Conservation (phyloP, 2,113 vertebrate genomes). For the Myanophis thanlyinensis region DNA sequence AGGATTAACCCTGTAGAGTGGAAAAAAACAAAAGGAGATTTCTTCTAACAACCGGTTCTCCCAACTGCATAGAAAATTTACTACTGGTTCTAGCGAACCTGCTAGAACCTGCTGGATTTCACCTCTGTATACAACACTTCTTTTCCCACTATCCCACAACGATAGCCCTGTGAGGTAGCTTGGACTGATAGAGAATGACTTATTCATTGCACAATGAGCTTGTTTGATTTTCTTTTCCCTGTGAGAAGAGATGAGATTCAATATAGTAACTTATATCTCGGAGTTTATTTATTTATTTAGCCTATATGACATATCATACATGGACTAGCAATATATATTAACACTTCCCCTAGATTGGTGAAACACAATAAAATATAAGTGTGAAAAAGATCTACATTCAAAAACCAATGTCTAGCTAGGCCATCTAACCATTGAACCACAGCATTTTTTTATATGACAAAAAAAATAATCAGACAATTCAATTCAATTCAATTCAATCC, state of each 20-base stretch:
- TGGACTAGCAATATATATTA: not conserved
- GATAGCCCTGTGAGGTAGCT: not conserved
- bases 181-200: not conserved
- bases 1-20: no score
- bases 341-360: not conserved
- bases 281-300: not conserved
- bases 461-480: no score
- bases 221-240: not conserved
- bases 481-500: no score
- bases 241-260: not conserved
- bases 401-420: not conserved
- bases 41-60: no score
- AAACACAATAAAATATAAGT: not conserved
- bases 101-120: no score
- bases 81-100: no score
- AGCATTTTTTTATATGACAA: no score
- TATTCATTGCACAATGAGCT: not conserved
- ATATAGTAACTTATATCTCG: not conserved
- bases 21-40: no score
- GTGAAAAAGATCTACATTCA: not conserved
- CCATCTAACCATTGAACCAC: no score
- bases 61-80: no score
- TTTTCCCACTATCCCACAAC: not conserved
- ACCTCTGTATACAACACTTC: no score
- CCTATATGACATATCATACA: not conserved